phyloP scores from a whole-genome alignment of 2,797 vertebrate genomes.

The Mycteria americana region DNA sequence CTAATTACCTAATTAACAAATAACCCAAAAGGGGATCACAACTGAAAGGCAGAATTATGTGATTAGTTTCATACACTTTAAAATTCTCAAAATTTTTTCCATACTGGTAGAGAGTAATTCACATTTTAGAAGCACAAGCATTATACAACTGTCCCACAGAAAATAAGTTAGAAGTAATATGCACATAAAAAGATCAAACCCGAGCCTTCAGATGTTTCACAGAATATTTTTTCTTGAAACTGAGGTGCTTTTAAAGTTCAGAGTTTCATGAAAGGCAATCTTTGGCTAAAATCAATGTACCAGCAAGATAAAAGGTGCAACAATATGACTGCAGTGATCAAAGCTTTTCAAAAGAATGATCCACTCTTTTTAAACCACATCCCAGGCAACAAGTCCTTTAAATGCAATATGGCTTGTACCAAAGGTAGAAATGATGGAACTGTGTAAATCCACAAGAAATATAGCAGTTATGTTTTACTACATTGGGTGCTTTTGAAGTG shows the following conservation, averaged over 20 bases:
- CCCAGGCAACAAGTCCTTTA: slow-evolving; percentile 39
- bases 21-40: background rate
- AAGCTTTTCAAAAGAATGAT: slow-evolving; percentile 44
- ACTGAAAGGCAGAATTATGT: background rate
- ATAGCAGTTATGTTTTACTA: background rate
- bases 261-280: slow-evolving; percentile 56
- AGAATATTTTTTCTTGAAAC: slow-evolving; percentile 36
- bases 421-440: slow-evolving; percentile 13
- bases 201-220: slow-evolving; percentile 32
- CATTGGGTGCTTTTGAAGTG: background rate
- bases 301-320: slow-evolving; percentile 56
- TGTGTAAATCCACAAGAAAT: slow-evolving; percentile 31
- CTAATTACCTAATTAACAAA: background rate
- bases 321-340: slow-evolving; percentile 48
- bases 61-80: background rate
- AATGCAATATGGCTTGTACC: background rate
- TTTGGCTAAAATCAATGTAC: slow-evolving; percentile 58
- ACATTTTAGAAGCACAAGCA: background rate
- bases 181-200: slow-evolving; percentile 36
- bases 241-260: slow-evolving; percentile 47
- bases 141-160: background rate
- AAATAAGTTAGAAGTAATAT: slow-evolving; percentile 41
- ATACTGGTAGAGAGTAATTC: background rate
- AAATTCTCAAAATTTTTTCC: background rate
- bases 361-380: slow-evolving; percentile 32